Conservation (phyloP, 2,888 invertebrate genomes). For the Campoplex capitator region DNA sequence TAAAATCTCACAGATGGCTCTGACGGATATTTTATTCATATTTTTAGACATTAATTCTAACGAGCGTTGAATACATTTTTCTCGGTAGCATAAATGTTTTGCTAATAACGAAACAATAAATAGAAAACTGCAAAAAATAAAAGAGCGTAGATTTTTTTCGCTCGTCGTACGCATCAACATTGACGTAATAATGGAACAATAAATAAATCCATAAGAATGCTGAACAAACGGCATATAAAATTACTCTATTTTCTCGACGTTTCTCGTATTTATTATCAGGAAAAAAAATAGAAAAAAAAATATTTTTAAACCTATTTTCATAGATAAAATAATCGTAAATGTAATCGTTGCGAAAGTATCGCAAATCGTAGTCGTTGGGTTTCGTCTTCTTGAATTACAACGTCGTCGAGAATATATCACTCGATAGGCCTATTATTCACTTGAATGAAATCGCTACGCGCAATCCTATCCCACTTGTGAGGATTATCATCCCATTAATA, state of each 20-base stretch:
- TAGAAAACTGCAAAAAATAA: background rate
- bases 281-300: background rate
- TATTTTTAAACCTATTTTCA: background rate
- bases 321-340: background rate
- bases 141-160: background rate
- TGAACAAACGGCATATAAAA: background rate
- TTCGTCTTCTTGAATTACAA: conserved; percentile 11
- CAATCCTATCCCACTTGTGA: conserved; percentile 39
- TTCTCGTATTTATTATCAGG: no score
- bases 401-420: conserved; percentile 42
- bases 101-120: background rate
- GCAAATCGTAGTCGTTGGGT: conserved; percentile 3
- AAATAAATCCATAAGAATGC: background rate
- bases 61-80: background rate
- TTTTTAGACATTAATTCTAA: background rate
- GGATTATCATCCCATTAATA: conserved; percentile 17
- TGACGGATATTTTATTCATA: background rate
- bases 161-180: background rate
- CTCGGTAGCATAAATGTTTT: background rate
- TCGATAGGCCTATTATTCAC: conserved; percentile 66
- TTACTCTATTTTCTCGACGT: background rate
- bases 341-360: background rate
- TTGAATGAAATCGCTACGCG: conserved; percentile 61
- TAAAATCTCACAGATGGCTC: background rate
- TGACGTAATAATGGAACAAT: background rate